A percentile compares a stretch with the other conserved stretches of the same genome.
Evolutionary conservation across 2,797 vertebrate genomes (phyloP).

Genomic region (Pangasius krempfi): DNA sequence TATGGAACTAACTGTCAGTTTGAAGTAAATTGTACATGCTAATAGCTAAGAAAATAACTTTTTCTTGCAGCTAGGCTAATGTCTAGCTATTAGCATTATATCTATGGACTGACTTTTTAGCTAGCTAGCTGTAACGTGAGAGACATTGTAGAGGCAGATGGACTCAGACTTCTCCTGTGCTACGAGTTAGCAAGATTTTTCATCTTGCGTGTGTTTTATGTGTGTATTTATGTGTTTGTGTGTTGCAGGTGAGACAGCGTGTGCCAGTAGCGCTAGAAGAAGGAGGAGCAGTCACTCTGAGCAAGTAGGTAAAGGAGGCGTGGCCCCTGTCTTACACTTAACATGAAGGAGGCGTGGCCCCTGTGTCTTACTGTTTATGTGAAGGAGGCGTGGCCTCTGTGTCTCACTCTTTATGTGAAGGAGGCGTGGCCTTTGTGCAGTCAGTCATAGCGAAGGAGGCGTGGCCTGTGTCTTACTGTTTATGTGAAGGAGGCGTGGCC

Average conservation of each 20-base stretch:
- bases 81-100: not conserved
- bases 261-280: not conserved
- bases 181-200: not conserved
- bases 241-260: conserved; percentile 49
- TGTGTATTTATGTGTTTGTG: conserved; percentile 18
- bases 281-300: conserved; percentile 31
- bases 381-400: not conserved
- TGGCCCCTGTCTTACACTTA: not conserved
- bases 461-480: too few relatives aligned
- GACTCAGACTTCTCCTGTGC: not conserved
- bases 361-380: not conserved
- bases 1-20: not conserved
- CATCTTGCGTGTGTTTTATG: not conserved
- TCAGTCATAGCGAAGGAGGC: too few relatives aligned
- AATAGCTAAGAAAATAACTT: not conserved
- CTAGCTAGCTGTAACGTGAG: not conserved
- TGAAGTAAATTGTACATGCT: not conserved
- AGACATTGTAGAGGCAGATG: not conserved
- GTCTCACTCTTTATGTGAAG: too few relatives aligned
- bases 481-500: not conserved
- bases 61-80: not conserved
- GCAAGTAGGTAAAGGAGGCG: conserved; percentile 48
- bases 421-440: too few relatives aligned
- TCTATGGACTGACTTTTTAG: not conserved
- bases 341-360: not conserved